Base-by-base conservation (phyloP, 2,888 invertebrate genomes). In the Panzeria rudis region DNA sequence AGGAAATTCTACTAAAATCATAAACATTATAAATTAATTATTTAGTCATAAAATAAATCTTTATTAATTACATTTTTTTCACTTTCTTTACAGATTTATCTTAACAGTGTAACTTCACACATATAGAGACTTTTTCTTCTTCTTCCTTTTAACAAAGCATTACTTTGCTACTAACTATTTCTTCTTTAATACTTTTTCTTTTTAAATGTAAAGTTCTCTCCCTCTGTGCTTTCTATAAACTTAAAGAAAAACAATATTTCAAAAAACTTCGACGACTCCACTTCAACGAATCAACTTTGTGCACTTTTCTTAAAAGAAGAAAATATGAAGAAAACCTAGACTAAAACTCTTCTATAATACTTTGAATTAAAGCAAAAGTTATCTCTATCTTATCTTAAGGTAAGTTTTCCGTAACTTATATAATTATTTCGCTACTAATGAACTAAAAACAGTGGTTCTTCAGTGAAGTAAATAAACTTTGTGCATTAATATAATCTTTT, bases 201-300 rank as follows among this genome's bases (percentile, higher is more conserved):
- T 25, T 13, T 0, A 47, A 47, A 54, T 38, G 35, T 79, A 52
- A 66, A 75, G 61, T 81, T 73, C 38, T 73, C 68, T 50, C n/a
- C n/a, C 62, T 56, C 77, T 78, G 81, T 78, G 78, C 73, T 81
- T 64, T 81, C n/a, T 82, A 62, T 23, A 17, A 76, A 56, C 38
- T 61, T 44, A n/a, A 44, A 17, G 41, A 47, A n/a, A 20, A 50
- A 66, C 47, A 71, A 17, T 69, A 23, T 23, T 68, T 38, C 8
- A 50, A 29, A 47, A 61, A 38, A 69, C 61, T 69, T 69, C 38
- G 17, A 59, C 44, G 7, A 41, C 47, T 78, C 32, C 78, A 52
- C 59, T 79, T 66, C 71, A 85, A 79, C 82, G 85, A 75, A 71
- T 75, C 75, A 85, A 75, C 62, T 64, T 82, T 82, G 78, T 78